These are phyloP conservation scores for Mustela nigripes DNA, from an alignment of 2,113 vertebrate genomes.

Conservation along the genomic window DNA sequence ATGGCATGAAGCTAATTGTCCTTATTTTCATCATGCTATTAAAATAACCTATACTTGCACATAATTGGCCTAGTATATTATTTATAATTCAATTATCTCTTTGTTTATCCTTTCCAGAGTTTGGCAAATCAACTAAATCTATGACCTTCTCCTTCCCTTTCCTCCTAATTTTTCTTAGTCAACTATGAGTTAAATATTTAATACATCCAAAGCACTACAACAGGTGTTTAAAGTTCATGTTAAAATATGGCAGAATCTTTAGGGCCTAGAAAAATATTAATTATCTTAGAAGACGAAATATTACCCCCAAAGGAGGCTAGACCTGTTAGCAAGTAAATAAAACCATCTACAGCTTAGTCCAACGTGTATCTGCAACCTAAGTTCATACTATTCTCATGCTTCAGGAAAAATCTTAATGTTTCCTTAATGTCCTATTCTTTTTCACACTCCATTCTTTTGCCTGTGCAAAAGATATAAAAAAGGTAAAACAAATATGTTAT, in stretches of 20 bases:
- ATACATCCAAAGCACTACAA: neutral
- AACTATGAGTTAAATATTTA: neutral
- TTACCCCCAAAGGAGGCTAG: neutral
- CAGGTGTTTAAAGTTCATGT: neutral
- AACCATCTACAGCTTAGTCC: neutral
- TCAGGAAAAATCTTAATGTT: neutral
- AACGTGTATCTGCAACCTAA: neutral
- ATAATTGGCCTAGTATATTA: neutral
- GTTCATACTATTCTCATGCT: neutral
- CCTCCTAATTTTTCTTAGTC: neutral
- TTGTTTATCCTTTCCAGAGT: neutral
- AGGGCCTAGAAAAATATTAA: neutral
- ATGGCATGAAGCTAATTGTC: neutral
- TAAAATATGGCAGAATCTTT: neutral
- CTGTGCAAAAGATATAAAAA: neutral
- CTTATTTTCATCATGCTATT: slow-evolving; percentile 14
- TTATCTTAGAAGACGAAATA: neutral
- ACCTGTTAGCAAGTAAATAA: neutral
- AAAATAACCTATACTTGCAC: slow-evolving; percentile 27
- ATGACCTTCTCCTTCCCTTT: neutral
- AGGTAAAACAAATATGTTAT: neutral
- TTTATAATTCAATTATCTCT: slow-evolving; percentile 39
- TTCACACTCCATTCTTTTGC: neutral
- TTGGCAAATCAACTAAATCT: neutral
- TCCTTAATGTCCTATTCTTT: neutral